Conservation (phyloP, 2,797 vertebrate genomes). For the Ateles fusciceps region DNA sequence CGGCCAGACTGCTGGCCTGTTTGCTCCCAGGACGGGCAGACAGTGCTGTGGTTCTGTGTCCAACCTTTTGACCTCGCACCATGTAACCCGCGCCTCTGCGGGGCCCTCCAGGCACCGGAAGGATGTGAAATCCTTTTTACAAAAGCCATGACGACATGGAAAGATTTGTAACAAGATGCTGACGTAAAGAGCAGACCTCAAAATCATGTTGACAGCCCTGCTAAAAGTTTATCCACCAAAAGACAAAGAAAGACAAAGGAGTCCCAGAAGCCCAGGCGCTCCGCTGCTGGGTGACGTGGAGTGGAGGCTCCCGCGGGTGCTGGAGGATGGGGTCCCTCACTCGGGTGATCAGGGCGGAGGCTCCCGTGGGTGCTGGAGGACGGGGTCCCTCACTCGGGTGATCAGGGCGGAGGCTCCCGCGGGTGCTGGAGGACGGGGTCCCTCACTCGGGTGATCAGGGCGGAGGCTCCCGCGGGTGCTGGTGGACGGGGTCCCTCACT, state of each 20-base stretch:
- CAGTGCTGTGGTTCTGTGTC: too few species aligned
- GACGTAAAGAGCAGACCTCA: neutral
- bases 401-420: fast-evolving
- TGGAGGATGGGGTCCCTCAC: fast-evolving
- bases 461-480: fast-evolving
- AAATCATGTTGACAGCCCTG: neutral
- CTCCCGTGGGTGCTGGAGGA: fast-evolving
- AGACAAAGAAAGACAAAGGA: neutral
- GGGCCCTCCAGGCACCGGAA: too few species aligned
- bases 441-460: neutral
- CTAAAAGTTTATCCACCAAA: neutral
- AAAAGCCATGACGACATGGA: neutral
- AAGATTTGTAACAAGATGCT: neutral
- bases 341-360: neutral
- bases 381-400: too few species aligned
- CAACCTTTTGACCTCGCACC: too few species aligned
- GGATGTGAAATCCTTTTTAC: too few species aligned
- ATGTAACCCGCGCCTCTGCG: too few species aligned
- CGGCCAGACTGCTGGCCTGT: too few species aligned
- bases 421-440: fast-evolving
- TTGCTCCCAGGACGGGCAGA: too few species aligned
- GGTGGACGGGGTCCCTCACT: fast-evolving
- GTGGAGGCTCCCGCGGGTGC: fast-evolving
- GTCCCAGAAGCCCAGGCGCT: neutral
- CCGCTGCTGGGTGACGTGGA: neutral